phyloP scores from a whole-genome alignment of 2,888 invertebrate species.

The Phaonia tiefii region DNA sequence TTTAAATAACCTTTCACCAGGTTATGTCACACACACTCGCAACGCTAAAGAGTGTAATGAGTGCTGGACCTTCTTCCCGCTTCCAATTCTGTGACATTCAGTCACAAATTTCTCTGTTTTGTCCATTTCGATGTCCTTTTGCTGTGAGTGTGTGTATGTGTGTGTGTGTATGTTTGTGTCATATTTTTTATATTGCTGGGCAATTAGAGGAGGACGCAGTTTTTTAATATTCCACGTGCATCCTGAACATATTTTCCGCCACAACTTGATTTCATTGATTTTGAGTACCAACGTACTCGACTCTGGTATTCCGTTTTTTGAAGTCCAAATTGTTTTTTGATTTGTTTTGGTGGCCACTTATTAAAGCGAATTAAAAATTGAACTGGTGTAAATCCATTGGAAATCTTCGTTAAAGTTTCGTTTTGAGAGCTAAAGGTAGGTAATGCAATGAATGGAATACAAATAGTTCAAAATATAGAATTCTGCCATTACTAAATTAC shows the following conservation, averaged over 20 bases:
- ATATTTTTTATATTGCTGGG: conserved; percentile 45
- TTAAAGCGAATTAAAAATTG: conserved; percentile 42
- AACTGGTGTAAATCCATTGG: no score
- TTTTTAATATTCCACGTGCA: conserved; percentile 62
- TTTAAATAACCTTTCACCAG: conserved; percentile 53
- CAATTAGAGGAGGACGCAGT: conserved; percentile 56
- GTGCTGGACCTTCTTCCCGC: conserved; percentile 45
- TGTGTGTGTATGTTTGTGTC: conserved; percentile 60
- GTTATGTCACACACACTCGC: conserved; percentile 6
- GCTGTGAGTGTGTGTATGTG: background rate
- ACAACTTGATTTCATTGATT: conserved; percentile 65
- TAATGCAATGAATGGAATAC: no score
- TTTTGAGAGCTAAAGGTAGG: no score
- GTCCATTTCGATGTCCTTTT: conserved; percentile 42
- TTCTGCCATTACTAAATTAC: no score
- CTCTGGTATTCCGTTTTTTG: conserved; percentile 32
- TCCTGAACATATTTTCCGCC: conserved; percentile 59
- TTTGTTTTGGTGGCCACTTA: conserved; percentile 36
- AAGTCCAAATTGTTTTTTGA: conserved; percentile 1
- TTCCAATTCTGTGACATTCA: conserved; percentile 55
- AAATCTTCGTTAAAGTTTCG: no score
- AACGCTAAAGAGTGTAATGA: conserved; percentile 50
- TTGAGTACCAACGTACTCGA: conserved; percentile 38
- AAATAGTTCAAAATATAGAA: no score
- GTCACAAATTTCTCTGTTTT: conserved; percentile 46